Base-by-base conservation (phyloP, 2,113 vertebrate genomes). In the Solea solea region DNA sequence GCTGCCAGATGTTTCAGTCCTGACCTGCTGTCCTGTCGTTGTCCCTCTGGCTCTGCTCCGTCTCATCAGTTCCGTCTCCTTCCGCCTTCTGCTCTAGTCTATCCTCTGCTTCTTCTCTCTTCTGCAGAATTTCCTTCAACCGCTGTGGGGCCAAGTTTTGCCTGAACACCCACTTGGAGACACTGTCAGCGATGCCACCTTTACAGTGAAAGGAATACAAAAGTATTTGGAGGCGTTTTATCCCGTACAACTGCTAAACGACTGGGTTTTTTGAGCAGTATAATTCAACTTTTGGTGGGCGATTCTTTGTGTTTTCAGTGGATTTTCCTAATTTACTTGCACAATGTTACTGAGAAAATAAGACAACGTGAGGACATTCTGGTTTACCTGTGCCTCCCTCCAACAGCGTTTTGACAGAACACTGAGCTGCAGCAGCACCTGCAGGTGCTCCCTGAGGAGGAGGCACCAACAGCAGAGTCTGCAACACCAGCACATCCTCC, bases 141-240 rank as follows among this genome's bases (percentile, higher is more conserved):
- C 88, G 53, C 40, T 89, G 89, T 0, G 97, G 96, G 60, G 85
- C 86, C 71, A 98, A 64, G 81, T 92, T 93, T 64, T 97, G 97
- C 76, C 95, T 95, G 91, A 98, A 98, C 74, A 98, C 91, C 96
- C 97, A 96, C 87, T 99, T 99, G 21, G 98, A 95, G 61, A 99
- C 94, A 3, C 91, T 94, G 91, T 98, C 98, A 1, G 98, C 97
- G 80, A 98, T 90, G 9, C 95, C 95, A 39, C 98, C 98, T 99
- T 75, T 15, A 63, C 5, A 48, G 15, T 55, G 28, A 50, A 57
- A 39, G 34, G 4, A 27, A 34, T 6, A 34, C 1, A 34, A 34
- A 34, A 6, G 34, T 6, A 34, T 34, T 34, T 34, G 34, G 34
- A 6, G 3, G 34, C 3, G 34, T 34, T 3, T 21, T 34, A 34